These are phyloP conservation scores for Eristalis intricaria DNA, from an alignment of 2,888 invertebrate species.

Conservation along the genomic window DNA sequence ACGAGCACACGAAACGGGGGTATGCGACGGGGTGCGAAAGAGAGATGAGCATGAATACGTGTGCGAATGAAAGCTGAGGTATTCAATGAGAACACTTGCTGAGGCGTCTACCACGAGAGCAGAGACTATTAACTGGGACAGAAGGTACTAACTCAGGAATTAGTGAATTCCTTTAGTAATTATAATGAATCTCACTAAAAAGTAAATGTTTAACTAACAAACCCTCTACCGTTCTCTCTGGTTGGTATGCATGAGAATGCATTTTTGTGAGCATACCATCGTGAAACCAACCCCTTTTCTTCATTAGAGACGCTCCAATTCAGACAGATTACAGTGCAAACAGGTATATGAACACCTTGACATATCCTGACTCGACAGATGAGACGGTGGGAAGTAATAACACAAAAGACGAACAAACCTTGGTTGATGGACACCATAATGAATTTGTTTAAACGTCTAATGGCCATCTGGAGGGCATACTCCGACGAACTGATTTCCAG, in stretches of 20 bases:
- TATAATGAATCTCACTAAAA: conserved; percentile 63
- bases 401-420: neutral
- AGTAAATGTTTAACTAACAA: conserved; percentile 40
- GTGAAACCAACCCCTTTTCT: neutral
- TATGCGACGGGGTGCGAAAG: neutral
- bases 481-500: conserved; percentile 20
- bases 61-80: neutral
- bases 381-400: neutral
- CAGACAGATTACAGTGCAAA: neutral
- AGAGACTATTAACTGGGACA: conserved; percentile 49
- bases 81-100: conserved; percentile 45
- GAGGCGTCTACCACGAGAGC: conserved; percentile 49
- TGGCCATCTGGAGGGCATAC: neutral
- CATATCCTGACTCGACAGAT: neutral
- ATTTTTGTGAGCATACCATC: conserved; percentile 46
- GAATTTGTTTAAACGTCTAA: conserved; percentile 39
- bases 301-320: neutral
- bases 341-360: neutral
- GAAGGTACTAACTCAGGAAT: conserved; percentile 59
- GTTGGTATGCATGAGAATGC: conserved; percentile 36
- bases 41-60: neutral
- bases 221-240: neutral
- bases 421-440: conserved; percentile 31
- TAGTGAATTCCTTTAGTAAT: conserved; percentile 66
- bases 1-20: neutral